phyloP scores from a whole-genome alignment of 2,113 vertebrate genomes.

The Bos indicus region DNA sequence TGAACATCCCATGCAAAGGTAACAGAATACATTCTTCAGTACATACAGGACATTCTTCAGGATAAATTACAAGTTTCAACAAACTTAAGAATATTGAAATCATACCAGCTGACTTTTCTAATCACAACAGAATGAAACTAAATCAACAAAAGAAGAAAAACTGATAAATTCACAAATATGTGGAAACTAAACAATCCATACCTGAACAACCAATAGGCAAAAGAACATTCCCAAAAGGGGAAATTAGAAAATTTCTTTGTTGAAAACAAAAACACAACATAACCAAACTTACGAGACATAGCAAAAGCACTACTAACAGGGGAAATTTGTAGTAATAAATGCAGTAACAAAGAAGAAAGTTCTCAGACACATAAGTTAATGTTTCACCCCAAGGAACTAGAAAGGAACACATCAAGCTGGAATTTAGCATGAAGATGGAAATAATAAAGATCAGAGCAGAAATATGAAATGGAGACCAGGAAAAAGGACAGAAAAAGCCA shows the following conservation, averaged over 20 bases:
- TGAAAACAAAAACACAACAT: not conserved
- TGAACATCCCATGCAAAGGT: not conserved
- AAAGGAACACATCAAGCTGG: not conserved
- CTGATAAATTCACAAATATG: not conserved
- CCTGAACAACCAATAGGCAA: not conserved
- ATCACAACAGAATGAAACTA: not conserved
- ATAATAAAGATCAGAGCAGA: not conserved
- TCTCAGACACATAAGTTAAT: not conserved
- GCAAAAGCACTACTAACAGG: not conserved
- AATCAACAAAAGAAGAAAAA: not conserved
- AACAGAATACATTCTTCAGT: not conserved
- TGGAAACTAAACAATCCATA: not conserved
- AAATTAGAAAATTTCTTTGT: not conserved
- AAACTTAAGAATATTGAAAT: not conserved
- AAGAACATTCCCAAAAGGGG: not conserved
- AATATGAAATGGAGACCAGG: not conserved
- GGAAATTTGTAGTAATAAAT: not conserved
- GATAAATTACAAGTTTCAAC: not conserved
- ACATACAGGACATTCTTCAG: not conserved
- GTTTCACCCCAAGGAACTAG: not conserved
- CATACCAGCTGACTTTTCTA: not conserved
- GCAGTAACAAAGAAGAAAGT: not conserved
- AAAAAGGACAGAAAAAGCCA: not conserved
- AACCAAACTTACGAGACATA: not conserved
- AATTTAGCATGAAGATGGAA: not conserved